Conservation (phyloP, 2,797 vertebrate genomes). For the Coregonus ussuriensis region DNA sequence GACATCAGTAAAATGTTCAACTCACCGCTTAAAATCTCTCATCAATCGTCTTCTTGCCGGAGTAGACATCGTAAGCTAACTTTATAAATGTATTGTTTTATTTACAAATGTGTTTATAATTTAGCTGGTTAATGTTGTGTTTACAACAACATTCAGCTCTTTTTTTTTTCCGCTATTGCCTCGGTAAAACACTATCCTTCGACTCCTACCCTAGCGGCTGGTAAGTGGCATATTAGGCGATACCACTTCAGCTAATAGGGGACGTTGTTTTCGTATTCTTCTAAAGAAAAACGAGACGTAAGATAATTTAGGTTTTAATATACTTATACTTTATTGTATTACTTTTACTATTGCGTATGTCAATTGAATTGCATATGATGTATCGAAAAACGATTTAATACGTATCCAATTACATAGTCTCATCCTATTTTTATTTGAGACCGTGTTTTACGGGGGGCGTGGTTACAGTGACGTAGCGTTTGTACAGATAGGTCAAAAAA, state of each 20-base stretch:
- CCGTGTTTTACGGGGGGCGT: conserved; percentile 34
- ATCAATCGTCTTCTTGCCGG: conserved; percentile 95
- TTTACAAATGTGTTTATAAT: not conserved
- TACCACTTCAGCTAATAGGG: conserved; percentile 47
- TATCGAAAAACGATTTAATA: not conserved
- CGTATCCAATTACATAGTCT: not conserved
- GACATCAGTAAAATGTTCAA: conserved; percentile 31
- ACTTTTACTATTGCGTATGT: not conserved
- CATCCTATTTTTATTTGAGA: conserved; percentile 9
- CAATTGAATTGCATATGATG: not conserved
- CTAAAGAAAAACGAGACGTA: not conserved
- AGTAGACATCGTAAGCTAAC: conserved; percentile 83
- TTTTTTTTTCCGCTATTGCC: not conserved
- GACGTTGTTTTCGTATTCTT: rapidly evolving
- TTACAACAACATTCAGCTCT: conserved; percentile 8
- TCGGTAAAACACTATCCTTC: conserved; percentile 2
- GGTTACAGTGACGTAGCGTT: conserved; percentile 55
- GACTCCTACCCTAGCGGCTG: conserved; percentile 35
- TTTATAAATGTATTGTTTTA: conserved; percentile 5
- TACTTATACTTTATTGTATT: not conserved
- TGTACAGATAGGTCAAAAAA: conserved; percentile 43
- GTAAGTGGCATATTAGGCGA: conserved; percentile 47
- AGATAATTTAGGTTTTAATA: not conserved
- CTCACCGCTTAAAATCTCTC: conserved; percentile 97
- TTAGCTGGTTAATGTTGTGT: not conserved